Evolutionary conservation across 2,797 vertebrate genomes (phyloP).

Genomic region (Spinus pinus): DNA sequence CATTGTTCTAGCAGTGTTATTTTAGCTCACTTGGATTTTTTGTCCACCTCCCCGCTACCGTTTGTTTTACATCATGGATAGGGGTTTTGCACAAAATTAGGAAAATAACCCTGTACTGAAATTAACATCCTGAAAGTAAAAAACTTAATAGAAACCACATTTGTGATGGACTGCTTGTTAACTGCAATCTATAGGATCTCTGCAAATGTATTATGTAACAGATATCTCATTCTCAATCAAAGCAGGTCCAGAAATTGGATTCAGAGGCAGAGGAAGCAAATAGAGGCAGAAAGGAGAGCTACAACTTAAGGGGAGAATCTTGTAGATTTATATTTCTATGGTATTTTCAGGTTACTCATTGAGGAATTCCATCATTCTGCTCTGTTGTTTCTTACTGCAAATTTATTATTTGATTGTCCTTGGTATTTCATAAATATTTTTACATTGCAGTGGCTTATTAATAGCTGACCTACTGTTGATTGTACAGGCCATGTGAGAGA

Average conservation of each 20-base stretch:
- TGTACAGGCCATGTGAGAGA: neutral
- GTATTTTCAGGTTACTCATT: neutral
- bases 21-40: neutral
- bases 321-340: neutral
- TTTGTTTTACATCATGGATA: neutral
- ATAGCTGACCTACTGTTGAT: neutral
- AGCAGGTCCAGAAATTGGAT: neutral
- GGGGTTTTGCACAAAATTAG: neutral
- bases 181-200: neutral
- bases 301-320: neutral
- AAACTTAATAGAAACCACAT: slow-evolving; percentile 15
- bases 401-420: neutral
- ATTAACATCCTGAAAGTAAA: slow-evolving; percentile 16
- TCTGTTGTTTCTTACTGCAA: neutral
- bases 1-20: neutral
- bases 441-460: neutral
- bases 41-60: accelerated
- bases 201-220: neutral
- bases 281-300: neutral
- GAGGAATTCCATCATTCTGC: neutral
- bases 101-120: slow-evolving; percentile 14
- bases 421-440: neutral
- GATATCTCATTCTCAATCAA: neutral
- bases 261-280: neutral
- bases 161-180: slow-evolving; percentile 18